Evolutionary conservation across 2,888 invertebrate species (phyloP).

Genomic region (Macrostomum cliftonense): DNA sequence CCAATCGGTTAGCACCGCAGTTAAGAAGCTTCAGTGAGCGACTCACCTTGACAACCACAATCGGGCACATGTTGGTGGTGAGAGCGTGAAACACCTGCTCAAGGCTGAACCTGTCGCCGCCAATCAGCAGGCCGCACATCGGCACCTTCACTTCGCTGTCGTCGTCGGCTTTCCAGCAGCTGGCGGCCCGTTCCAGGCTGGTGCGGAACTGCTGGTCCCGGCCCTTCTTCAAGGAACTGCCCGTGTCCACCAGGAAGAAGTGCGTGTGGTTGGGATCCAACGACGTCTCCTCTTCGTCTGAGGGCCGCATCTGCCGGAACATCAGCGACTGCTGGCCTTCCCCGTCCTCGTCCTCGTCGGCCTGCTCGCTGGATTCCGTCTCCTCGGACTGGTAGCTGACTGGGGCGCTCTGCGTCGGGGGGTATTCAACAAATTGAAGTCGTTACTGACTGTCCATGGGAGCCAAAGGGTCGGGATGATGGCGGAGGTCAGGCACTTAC

Average conservation of each 20-base stretch:
- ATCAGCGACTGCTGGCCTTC: neutral
- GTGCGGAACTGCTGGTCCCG: slow-evolving; percentile 19
- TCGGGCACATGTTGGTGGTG: slow-evolving; percentile 11
- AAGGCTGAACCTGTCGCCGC: slow-evolving; percentile 9
- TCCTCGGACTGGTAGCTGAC: slow-evolving; percentile 22
- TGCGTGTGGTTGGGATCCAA: slow-evolving; percentile 38
- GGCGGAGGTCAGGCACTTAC: too few species aligned
- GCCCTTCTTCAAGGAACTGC: slow-evolving; percentile 11
- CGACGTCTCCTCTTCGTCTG: slow-evolving; percentile 14
- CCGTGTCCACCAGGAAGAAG: slow-evolving; percentile 37
- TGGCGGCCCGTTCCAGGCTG: slow-evolving; percentile 26
- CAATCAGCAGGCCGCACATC: slow-evolving; percentile 11
- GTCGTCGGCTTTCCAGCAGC: slow-evolving; percentile 11
- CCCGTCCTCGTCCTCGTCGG: slow-evolving; percentile 8
- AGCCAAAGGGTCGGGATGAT: too few species aligned
- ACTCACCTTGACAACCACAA: slow-evolving; percentile 7
- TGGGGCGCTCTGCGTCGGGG: slow-evolving; percentile 8
- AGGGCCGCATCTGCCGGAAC: neutral
- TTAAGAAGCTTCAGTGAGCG: too few species aligned
- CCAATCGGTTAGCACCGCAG: too few species aligned
- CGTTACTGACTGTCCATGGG: too few species aligned
- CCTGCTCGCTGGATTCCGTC: slow-evolving; percentile 14
- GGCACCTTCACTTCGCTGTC: slow-evolving; percentile 7
- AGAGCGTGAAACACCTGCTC: slow-evolving; percentile 9
- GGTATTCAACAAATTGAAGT: too few species aligned